Conservation (phyloP, 2,797 vertebrate species). For the Anolis apletophallus region DNA sequence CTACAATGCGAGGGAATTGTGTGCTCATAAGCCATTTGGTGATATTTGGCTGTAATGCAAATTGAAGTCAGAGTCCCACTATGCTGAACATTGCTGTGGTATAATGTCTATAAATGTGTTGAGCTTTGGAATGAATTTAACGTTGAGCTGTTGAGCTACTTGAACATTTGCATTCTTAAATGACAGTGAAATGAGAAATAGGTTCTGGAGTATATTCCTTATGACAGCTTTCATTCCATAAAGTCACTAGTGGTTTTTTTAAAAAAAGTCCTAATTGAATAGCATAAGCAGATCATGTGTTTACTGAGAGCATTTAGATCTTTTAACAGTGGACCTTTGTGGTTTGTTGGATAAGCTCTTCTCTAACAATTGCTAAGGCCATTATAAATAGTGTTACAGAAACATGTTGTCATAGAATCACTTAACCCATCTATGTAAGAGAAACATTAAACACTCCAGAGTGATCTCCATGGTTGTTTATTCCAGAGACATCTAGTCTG, state of each 20-base stretch:
- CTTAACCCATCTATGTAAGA: not conserved
- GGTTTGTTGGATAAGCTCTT: not conserved
- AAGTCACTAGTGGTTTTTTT: not conserved
- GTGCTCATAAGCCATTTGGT: not conserved
- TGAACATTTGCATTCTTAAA: not conserved
- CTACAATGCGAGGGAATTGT: not conserved
- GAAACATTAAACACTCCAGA: not conserved
- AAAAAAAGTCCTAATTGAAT: not conserved
- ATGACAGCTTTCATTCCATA: not conserved
- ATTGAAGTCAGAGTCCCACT: not conserved
- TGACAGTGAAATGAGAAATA: not conserved
- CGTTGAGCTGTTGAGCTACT: not conserved
- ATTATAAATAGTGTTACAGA: not conserved
- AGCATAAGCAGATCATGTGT: not conserved
- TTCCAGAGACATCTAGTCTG: not conserved
- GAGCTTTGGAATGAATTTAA: not conserved
- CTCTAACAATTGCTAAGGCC: not conserved
- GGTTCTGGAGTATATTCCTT: not conserved
- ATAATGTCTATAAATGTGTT: not conserved
- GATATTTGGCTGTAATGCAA: not conserved
- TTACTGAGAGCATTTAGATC: conserved; percentile 29
- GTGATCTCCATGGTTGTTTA: no score
- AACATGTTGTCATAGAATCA: not conserved
- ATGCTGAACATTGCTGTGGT: not conserved
- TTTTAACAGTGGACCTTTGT: conserved; percentile 2